Evolutionary conservation across 2,888 invertebrate species (phyloP), one percentile per base, ranked within the genome.

Genomic region (Griposia aprilina): DNA sequence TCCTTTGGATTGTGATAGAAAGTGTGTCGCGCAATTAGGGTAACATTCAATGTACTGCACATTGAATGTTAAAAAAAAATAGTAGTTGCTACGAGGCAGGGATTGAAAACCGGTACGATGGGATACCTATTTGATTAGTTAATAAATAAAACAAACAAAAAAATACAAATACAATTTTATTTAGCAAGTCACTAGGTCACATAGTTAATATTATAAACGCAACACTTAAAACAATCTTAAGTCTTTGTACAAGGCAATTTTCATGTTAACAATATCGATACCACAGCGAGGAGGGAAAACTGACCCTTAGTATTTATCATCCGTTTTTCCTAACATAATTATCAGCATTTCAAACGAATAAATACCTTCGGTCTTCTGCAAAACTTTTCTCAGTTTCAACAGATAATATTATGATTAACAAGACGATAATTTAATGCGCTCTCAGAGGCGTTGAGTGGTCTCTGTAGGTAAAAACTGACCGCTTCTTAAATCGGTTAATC

Each of bases 171-270:
- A 93, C 91, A 93, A 90, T 93, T 93, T 94, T 92, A 93, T 93
- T 94, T 91, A 94, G 94, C 94, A 92, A 92, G 91, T 93, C 91
- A 90, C 92, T 93, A 94, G 80, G 90, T 93, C 92, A 92, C 66
- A 92, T 93, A 92, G 91, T 93, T 93, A 93, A 93, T 92, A 92
- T 89, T 92, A 92, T 89, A 93, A 94, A 94, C 92, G 94, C 94
- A 94, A 94, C 94, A 93, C 93, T 94, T 94, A 93, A 93, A 92
- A 93, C 92, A 93, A 93, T 92, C 90, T 89, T 84, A 91, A 95
- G 94, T 96, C 95, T 95, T 95, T 95, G 93, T 95, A 96, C 94
- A 95, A 95, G 94, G 95, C 95, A 94, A 94, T 94, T 93, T 93
- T 86, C 89, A 89, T 92, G 90, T 91, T 90, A 88, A 91, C 90